phyloP scores from a whole-genome alignment of 30 jellyfish, hydroid and myxozoan genomes.

The Chironex yamaguchii region DNA sequence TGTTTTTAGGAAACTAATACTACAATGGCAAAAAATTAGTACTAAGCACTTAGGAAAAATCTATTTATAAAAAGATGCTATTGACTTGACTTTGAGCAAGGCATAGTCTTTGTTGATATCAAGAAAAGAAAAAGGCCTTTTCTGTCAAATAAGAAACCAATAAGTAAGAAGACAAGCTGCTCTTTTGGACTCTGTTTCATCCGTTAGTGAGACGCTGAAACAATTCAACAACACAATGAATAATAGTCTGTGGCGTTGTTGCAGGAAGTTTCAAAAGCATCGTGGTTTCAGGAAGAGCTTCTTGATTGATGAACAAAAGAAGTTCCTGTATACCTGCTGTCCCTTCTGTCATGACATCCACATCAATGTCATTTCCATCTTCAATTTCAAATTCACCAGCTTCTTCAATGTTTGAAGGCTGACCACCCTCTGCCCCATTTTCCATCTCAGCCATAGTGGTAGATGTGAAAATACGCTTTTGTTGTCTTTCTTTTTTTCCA shows the following conservation, averaged over 20 bases:
- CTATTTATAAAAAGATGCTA: no score
- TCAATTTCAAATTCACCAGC: constrained; percentile 20
- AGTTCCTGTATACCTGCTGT: constrained; percentile 52
- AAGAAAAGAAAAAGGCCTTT: no score
- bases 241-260: constrained; percentile 24
- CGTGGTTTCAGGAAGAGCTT: constrained; percentile 37
- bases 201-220: constrained; percentile 25
- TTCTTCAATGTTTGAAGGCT: neutral
- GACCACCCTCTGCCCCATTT: constrained; percentile 7
- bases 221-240: constrained; percentile 30
- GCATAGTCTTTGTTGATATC: no score
- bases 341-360: constrained; percentile 54
- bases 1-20: no score
- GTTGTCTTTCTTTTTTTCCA: neutral
- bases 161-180: neutral
- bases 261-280: constrained; percentile 19
- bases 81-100: no score
- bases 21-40: no score
- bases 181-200: neutral
- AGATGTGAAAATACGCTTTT: neutral
- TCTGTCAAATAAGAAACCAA: no score
- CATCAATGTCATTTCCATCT: constrained; percentile 15
- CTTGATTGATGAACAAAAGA: constrained; percentile 21
- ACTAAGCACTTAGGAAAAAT: no score
- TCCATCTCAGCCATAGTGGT: neutral